Evolutionary conservation across 2,797 vertebrate genomes (phyloP).

Genomic region (Cossypha caffra): DNA sequence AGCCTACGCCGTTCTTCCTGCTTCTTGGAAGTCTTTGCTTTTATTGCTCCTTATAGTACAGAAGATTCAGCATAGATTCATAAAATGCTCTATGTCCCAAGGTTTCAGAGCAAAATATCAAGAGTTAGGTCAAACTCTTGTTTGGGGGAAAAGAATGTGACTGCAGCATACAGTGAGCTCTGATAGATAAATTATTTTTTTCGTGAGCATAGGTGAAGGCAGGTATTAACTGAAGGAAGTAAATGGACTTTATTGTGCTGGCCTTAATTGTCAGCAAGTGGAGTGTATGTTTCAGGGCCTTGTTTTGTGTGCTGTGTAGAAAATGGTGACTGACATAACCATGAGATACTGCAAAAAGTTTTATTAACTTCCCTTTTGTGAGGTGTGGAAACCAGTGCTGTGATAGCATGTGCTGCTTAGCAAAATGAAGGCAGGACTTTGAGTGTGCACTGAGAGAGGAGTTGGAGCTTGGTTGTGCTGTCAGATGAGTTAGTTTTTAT

Average conservation of each 20-base stretch:
- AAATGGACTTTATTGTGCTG: background rate
- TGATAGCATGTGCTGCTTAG: background rate
- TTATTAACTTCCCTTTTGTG: background rate
- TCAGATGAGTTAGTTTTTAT: background rate
- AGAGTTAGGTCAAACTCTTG: background rate
- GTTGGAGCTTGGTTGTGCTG: background rate
- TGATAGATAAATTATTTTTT: background rate
- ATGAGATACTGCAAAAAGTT: background rate
- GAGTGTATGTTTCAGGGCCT: background rate
- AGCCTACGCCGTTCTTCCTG: slow-evolving; percentile 53
- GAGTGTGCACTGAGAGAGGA: background rate
- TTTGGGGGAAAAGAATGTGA: background rate
- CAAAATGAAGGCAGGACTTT: background rate
- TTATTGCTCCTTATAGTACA: slow-evolving; percentile 1
- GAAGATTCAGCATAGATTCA: background rate
- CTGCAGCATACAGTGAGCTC: background rate
- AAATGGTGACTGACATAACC: background rate
- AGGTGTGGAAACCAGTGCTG: slow-evolving; percentile 24
- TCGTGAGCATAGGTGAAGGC: background rate
- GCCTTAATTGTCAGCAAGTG: background rate
- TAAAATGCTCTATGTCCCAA: background rate
- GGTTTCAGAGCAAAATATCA: background rate
- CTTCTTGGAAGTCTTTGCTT: slow-evolving; percentile 54
- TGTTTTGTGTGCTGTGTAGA: background rate
- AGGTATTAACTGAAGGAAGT: background rate